Percentiles rank a stretch among this genome's conserved stretches.
Conservation (phyloP, 2,797 vertebrate species). For the Enteromius argenteus region DNA sequence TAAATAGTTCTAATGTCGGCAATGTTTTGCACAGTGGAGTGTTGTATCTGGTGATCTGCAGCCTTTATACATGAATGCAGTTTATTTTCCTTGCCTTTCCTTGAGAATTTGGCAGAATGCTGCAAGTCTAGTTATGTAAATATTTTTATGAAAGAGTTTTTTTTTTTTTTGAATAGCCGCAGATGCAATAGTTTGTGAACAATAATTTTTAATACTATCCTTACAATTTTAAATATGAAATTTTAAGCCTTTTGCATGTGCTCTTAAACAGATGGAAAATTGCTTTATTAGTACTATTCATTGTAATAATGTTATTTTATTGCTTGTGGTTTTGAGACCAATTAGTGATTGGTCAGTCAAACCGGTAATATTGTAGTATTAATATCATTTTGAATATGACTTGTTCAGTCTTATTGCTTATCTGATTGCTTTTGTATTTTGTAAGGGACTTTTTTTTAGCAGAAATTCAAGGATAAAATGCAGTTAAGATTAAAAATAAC, state of each 20-base stretch:
- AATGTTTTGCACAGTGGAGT: neutral
- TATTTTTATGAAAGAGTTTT: neutral
- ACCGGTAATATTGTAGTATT: neutral
- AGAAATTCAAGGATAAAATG: neutral
- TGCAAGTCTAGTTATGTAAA: conserved; percentile 6
- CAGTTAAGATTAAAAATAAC: neutral
- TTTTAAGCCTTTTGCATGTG: neutral
- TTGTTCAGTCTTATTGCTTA: neutral
- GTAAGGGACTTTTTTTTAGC: neutral
- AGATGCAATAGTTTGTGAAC: neutral
- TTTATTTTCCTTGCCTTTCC: conserved; percentile 16
- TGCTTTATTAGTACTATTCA: neutral
- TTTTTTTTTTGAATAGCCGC: neutral
- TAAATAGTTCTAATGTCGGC: conserved; percentile 4
- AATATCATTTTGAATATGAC: neutral
- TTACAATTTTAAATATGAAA: neutral
- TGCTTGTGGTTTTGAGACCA: neutral
- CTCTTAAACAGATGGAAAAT: neutral
- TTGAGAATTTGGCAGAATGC: conserved; percentile 29
- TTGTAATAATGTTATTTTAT: neutral
- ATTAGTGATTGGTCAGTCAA: neutral
- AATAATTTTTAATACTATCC: neutral
- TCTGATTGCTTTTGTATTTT: neutral
- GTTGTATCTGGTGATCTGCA: conserved; percentile 29
- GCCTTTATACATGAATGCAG: conserved; percentile 13